Conservation (phyloP, 2,113 vertebrate species). For the Eleginops maclovinus region DNA sequence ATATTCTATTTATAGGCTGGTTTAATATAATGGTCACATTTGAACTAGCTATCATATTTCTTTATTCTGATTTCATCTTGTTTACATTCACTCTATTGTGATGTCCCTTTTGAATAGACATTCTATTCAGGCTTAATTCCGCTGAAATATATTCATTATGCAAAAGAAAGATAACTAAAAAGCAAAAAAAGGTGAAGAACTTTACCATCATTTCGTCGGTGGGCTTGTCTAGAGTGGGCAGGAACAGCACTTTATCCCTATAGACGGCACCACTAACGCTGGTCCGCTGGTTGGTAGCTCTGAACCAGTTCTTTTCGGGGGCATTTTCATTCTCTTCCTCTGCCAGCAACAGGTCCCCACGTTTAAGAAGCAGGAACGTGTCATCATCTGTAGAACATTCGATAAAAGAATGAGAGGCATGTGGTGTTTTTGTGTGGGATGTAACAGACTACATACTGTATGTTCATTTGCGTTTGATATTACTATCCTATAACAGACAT, state of each 20-base stretch:
- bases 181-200: not conserved
- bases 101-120: not conserved
- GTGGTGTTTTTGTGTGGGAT: not conserved
- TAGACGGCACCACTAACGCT: conserved; percentile 83
- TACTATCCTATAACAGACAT: not conserved
- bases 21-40: not conserved
- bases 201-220: conserved; percentile 88
- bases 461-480: not conserved
- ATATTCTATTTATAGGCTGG: not conserved
- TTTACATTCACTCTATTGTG: not conserved
- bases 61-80: not conserved
- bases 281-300: conserved; percentile 87
- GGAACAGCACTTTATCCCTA: conserved; percentile 79
- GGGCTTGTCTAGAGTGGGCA: conserved; percentile 88
- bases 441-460: not conserved
- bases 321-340: conserved; percentile 74
- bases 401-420: not conserved
- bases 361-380: conserved; percentile 84
- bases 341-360: conserved; percentile 90
- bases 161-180: not conserved
- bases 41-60: not conserved
- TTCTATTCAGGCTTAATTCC: not conserved
- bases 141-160: not conserved
- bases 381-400: conserved; percentile 82
- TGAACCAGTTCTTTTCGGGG: conserved; percentile 77